These are phyloP conservation scores for Drosophila novamexicana DNA, from an alignment of 1,140 invertebrate genomes.

Conservation along the genomic window DNA sequence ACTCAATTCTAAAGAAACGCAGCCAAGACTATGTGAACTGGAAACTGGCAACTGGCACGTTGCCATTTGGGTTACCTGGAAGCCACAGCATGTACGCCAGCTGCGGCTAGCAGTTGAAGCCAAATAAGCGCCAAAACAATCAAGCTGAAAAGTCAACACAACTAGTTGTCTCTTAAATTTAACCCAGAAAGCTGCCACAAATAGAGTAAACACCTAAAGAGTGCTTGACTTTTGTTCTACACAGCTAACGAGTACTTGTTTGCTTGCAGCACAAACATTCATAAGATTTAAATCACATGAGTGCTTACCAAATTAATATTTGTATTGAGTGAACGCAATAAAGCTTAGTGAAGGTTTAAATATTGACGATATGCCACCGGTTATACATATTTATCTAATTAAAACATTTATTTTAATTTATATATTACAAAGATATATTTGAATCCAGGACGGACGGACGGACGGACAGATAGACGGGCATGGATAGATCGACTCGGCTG, in stretches of 20 bases:
- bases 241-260: neutral
- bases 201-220: neutral
- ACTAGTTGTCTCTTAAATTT: slow-evolving; percentile 41
- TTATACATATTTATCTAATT: too few species aligned
- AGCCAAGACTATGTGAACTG: slow-evolving; percentile 54
- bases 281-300: neutral
- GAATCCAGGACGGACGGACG: too few species aligned
- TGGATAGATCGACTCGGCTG: too few species aligned
- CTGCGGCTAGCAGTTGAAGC: slow-evolving; percentile 45
- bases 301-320: neutral
- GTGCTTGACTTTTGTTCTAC: neutral
- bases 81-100: slow-evolving; percentile 47
- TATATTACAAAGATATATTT: too few species aligned
- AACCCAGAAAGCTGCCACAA: slow-evolving; percentile 6
- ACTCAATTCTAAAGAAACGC: slow-evolving; percentile 19
- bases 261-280: neutral
- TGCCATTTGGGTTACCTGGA: slow-evolving; percentile 77
- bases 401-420: too few species aligned
- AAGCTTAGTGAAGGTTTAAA: neutral
- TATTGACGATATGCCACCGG: too few species aligned
- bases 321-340: neutral
- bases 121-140: slow-evolving; percentile 59
- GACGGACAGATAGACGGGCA: too few species aligned
- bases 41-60: slow-evolving; percentile 50
- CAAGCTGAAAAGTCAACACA: slow-evolving; percentile 57